Base-by-base conservation (phyloP, 2,888 invertebrate species). In the Drosophila phalerata region DNA sequence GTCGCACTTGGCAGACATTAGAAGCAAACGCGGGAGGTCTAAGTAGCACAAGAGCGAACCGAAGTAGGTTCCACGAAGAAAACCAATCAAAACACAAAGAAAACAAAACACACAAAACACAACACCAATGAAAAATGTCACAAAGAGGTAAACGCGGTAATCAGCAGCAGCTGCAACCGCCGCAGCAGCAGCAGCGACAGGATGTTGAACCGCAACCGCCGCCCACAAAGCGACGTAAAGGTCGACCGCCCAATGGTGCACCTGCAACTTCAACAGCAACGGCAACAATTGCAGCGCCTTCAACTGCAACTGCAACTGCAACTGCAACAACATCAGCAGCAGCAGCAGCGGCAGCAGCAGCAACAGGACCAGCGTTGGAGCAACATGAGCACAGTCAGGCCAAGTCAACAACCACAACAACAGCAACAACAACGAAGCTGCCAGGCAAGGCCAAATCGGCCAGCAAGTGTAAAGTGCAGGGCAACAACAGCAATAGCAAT, bases 131-230 rank as follows among this genome's bases (percentile, higher is more conserved):
- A 91, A 91, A 91, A 85, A 96, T 96, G 96, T 96, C 96, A 94
- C 95, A 96, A 94, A 95, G 96, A 94, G 95, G 94, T 92, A 96
- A 96, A 93, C 94, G 95, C 94, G 94, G 95, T 93, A 95, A 95
- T 93, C 95, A 95, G 90, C 92, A 92, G 76, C 85, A 88, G 67
- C 83, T 95, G 93, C 94, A 95, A 90, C 91, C 90, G 78, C 90
- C 85, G 93, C 95, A 75, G 79, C 90, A 91, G 85, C 91, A 90
- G 87, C 92, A 92, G 85, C 91, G 93, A 65, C 90, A 92, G 76
- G 92, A 92, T 81, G 91, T 91, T 90, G 92, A 92, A 69, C 92
- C 91, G 81, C 92, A 92, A 72, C 92, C 95, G 92, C 94, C 95
- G 93, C 95, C 95, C 91, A 94, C 94, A 92, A 96, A 96, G 93